Evolutionary conservation across 2,888 invertebrate species (phyloP).

Genomic region (Agonum fuliginosum): DNA sequence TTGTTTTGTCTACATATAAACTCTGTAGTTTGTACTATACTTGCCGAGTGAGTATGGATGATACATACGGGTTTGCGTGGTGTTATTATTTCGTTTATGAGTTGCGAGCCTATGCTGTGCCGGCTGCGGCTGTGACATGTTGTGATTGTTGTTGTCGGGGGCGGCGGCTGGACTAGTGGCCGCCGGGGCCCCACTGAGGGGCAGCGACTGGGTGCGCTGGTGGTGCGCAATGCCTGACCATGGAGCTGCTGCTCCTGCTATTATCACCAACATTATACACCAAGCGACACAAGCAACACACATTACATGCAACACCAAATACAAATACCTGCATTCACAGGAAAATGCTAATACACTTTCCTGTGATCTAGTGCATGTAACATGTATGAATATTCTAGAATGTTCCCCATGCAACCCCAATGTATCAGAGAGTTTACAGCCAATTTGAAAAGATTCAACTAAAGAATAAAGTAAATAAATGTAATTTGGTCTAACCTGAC

Average conservation of each 20-base stretch:
- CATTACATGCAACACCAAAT: neutral
- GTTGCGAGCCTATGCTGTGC: conserved; percentile 54
- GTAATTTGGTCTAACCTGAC: conserved; percentile 68
- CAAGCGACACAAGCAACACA: neutral
- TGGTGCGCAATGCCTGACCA: conserved; percentile 73
- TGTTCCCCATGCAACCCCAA: no score
- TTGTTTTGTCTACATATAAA: no score
- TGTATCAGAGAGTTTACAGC: no score
- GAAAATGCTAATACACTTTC: no score
- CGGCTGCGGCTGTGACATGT: conserved; percentile 29
- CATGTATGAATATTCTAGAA: no score
- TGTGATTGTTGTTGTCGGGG: conserved; percentile 35
- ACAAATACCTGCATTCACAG: no score
- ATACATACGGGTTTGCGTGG: conserved; percentile 71
- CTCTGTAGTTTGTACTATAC: no score
- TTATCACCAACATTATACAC: conserved; percentile 8
- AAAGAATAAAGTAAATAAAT: conserved; percentile 23
- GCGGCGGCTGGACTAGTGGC: conserved; percentile 64
- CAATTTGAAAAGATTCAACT: neutral
- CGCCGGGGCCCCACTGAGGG: conserved; percentile 71
- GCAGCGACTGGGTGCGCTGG: conserved; percentile 83
- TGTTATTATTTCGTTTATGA: conserved; percentile 66
- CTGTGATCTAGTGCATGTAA: no score
- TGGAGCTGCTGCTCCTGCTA: conserved; percentile 68
- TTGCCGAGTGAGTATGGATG: conserved; percentile 8